phyloP scores from a whole-genome alignment of 2,797 vertebrate genomes.

The Manis javanica region DNA sequence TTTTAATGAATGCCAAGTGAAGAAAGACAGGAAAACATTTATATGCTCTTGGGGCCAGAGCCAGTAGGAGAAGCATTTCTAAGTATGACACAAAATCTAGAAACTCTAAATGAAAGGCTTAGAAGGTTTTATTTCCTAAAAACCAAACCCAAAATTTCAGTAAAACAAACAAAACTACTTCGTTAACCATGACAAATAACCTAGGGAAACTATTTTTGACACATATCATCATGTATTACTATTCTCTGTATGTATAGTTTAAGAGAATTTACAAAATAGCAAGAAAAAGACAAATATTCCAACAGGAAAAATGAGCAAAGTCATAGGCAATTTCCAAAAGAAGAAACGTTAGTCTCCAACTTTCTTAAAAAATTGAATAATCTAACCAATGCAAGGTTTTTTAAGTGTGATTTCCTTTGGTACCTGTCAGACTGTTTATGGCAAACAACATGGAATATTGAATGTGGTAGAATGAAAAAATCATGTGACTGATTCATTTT shows the following conservation, averaged over 20 bases:
- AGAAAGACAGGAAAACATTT: background rate
- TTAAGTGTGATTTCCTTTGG: background rate
- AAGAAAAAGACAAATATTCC: background rate
- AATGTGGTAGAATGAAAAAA: background rate
- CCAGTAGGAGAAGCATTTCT: background rate
- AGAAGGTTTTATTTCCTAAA: background rate
- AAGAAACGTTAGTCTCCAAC: background rate
- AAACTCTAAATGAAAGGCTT: background rate
- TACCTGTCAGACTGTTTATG: background rate
- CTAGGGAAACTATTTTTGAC: background rate
- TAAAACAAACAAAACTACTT: background rate
- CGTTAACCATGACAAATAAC: background rate
- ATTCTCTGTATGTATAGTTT: background rate
- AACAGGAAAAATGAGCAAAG: background rate
- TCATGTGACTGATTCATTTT: background rate
- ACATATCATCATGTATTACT: background rate
- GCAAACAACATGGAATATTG: background rate
- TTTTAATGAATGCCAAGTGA: background rate
- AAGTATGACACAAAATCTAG: background rate
- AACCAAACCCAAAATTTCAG: background rate
- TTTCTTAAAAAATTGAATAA: background rate
- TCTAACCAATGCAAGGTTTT: background rate
- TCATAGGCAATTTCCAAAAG: background rate
- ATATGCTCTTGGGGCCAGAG: background rate
- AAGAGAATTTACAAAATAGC: background rate